Percentiles rank a stretch among this genome's conserved stretches.
phyloP scores from a whole-genome alignment of 2,113 vertebrate species.

The Prolemur simus region DNA sequence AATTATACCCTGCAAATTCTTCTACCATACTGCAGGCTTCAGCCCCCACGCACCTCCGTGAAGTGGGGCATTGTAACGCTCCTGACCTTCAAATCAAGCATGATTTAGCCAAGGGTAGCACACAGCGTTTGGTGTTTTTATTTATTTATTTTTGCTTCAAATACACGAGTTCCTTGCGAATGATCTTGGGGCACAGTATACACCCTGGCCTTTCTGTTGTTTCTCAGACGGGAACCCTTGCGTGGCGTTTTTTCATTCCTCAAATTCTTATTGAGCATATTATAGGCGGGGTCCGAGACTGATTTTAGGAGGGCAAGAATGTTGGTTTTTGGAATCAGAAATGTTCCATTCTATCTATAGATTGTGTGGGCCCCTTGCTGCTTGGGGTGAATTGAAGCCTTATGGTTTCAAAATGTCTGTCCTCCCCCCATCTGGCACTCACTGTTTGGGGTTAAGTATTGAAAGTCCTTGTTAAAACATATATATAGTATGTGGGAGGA shows the following conservation, averaged over 20 bases:
- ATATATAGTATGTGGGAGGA: background rate
- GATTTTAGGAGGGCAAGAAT: background rate
- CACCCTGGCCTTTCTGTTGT: background rate
- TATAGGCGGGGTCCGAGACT: background rate
- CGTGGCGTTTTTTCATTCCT: background rate
- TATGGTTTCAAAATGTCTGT: background rate
- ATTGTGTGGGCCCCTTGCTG: background rate
- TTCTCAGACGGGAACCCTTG: slow-evolving; percentile 39
- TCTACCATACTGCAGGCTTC: slow-evolving; percentile 64
- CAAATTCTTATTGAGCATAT: background rate
- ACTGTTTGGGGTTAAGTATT: background rate
- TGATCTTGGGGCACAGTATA: background rate
- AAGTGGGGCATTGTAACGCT: slow-evolving; percentile 62
- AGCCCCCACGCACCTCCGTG: slow-evolving; percentile 31
- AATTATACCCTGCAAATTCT: slow-evolving; percentile 77
- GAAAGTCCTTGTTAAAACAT: slow-evolving; percentile 27
- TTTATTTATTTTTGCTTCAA: slow-evolving; percentile 49
- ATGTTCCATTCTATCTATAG: background rate
- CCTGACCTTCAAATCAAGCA: slow-evolving; percentile 71
- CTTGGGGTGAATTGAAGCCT: background rate
- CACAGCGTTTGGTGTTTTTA: background rate
- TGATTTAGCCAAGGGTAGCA: slow-evolving; percentile 71
- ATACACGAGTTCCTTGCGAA: slow-evolving; percentile 12
- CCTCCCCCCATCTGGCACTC: background rate
- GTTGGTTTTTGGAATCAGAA: background rate